Evolutionary conservation across 2,797 vertebrate genomes (phyloP).

Genomic region (Sebastes taczanowskii): DNA sequence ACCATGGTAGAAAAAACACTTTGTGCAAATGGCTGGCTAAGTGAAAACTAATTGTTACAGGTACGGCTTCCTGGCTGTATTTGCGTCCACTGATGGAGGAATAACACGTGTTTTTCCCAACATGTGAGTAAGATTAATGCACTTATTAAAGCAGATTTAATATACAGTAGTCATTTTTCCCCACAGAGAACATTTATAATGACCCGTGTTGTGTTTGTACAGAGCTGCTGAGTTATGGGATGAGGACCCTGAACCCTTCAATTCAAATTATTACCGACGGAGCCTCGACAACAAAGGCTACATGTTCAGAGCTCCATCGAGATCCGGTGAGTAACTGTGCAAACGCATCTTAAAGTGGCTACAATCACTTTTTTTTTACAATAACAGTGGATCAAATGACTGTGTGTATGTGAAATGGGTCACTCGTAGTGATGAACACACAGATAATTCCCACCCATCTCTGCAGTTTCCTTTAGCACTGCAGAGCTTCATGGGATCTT

Average conservation of each 20-base stretch:
- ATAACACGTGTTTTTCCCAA: constrained; percentile 96
- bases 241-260: constrained; percentile 94
- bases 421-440: neutral
- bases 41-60: constrained; percentile 73
- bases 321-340: constrained; percentile 83
- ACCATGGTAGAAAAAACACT: neutral
- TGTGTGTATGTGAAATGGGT: neutral
- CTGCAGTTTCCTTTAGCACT: neutral
- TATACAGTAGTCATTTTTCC: neutral
- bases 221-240: constrained; percentile 96
- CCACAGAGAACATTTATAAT: neutral
- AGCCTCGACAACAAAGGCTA: constrained; percentile 97
- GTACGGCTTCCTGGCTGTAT: constrained; percentile 96
- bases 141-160: neutral
- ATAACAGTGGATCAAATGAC: neutral
- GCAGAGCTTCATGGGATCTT: neutral
- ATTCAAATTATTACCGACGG: constrained; percentile 93
- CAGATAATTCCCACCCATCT: neutral
- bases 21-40: neutral
- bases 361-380: neutral
- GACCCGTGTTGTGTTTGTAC: constrained; percentile 27
- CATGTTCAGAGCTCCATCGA: constrained; percentile 91
- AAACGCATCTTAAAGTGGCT: neutral
- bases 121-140: constrained; percentile 84
- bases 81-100: constrained; percentile 94